Percentiles rank a stretch among this genome's conserved stretches.
Evolutionary conservation across 1,140 invertebrate species (phyloP).

Genomic region (Drosophila neocordata): DNA sequence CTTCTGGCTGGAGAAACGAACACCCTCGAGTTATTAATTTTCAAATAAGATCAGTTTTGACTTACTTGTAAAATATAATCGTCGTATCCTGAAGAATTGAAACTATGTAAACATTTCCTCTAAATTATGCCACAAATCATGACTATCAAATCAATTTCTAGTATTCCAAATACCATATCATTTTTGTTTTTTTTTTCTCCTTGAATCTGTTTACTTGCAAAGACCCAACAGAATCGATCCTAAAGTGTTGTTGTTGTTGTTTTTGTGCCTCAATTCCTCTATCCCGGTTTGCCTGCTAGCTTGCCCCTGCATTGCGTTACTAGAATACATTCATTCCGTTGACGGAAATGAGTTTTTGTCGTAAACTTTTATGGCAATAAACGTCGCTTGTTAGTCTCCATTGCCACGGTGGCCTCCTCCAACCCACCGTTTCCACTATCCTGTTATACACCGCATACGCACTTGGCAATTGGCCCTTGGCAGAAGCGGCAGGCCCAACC

Average conservation of each 20-base stretch:
- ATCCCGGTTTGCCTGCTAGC: not conserved
- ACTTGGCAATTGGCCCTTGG: constrained; percentile 53
- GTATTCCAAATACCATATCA: too few species aligned
- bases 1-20: too few species aligned
- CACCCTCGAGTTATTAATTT: too few species aligned
- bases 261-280: not conserved
- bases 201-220: not conserved
- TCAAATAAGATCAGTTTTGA: too few species aligned
- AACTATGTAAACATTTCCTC: too few species aligned
- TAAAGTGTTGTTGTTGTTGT: not conserved
- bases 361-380: constrained; percentile 81
- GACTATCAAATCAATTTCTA: too few species aligned
- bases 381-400: constrained; percentile 70
- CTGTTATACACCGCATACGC: constrained; percentile 46
- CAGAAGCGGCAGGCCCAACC: constrained; percentile 41
- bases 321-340: constrained; percentile 68
- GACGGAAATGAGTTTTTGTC: constrained; percentile 81
- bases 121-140: too few species aligned
- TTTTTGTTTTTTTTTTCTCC: not conserved
- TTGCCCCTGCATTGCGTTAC: constrained; percentile 15
- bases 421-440: too few species aligned
- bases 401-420: not conserved
- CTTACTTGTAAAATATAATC: too few species aligned
- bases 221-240: not conserved
- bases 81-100: too few species aligned